phyloP scores from a whole-genome alignment of 2,113 vertebrate species.

The Ictalurus punctatus region DNA sequence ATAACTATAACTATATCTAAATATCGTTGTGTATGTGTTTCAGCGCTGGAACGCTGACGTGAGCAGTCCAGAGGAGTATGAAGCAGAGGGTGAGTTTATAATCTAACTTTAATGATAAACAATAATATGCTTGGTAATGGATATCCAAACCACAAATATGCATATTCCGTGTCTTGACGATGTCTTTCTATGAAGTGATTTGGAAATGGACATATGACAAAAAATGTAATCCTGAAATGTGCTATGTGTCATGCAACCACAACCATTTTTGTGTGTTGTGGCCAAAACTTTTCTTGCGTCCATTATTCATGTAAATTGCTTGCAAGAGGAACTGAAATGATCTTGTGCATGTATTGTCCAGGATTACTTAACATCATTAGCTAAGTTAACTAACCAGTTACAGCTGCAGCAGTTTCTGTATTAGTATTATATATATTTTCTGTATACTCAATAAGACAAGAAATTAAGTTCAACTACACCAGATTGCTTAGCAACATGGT shows the following conservation, averaged over 20 bases:
- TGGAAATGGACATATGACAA: background rate
- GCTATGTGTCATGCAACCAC: background rate
- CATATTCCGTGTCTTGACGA: too few species aligned
- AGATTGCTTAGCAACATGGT: background rate
- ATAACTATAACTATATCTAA: too few species aligned
- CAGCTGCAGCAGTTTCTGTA: background rate
- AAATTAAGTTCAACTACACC: background rate
- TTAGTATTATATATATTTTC: background rate
- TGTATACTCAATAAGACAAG: background rate
- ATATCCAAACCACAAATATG: background rate
- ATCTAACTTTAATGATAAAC: background rate
- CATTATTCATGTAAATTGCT: background rate
- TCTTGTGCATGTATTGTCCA: background rate
- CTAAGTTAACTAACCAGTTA: background rate
- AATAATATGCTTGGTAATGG: background rate
- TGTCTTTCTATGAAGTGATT: background rate
- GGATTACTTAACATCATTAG: background rate
- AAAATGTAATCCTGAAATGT: background rate
- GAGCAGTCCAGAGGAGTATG: slow-evolving; percentile 83
- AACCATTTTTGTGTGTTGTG: background rate
- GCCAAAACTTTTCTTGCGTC: background rate
- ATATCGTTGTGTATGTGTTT: slow-evolving; percentile 44
- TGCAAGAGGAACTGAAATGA: background rate
- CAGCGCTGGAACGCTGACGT: slow-evolving; percentile 82
- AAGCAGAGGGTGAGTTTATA: slow-evolving; percentile 85